Evolutionary conservation across 2,888 invertebrate species (phyloP), one percentile per base, ranked within the genome.

Genomic region (Crocallis elinguaria): DNA sequence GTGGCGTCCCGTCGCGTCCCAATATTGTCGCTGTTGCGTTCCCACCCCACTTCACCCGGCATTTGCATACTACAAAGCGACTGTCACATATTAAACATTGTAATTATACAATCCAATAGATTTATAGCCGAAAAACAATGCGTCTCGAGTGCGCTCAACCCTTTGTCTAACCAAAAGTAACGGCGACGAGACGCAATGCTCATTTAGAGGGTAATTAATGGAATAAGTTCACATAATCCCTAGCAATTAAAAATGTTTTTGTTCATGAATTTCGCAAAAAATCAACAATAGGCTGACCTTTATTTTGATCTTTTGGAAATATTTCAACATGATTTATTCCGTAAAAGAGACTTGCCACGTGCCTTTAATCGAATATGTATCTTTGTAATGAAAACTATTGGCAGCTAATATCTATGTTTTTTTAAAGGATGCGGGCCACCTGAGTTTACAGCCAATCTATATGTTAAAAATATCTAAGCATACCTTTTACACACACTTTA

Each of bases 181-280:
- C 68, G 66, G 73, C 73, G 77, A 74, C 79, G 78, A 81, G 76
- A 73, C 72, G 76, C 77, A 70, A 62, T 75, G 83, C 85, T 88
- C 89, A 86, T 90, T 89, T 88, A 84, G 68, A 68, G 81, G 81
- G 82, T 89, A 89, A 91, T 90, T 90, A 88, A 88, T 82, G 85
- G 71, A 76, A 73, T 74, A 77, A 79, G 84, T 88, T 89, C 87
- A 83, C 88, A 85, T 89, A 86, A 86, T 84, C 77, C 72, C 64
- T 55, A 62, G 71, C 84, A 87, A 88, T 86, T 88, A 87, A 84
- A 84, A 84, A 62, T 48, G 61, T 65, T 72, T 75, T 73, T 63
- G 62, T 67, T 67, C 62, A 70, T 63, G 56, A 58, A 66, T 62
- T 61, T 55, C 53, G 50, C 55, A 64, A 69, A 78, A 76, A 81